A percentile compares a stretch with the other conserved stretches of the same genome.
These are phyloP conservation scores for Sardinella longiceps DNA, from an alignment of 2,797 vertebrate genomes.

Conservation along the genomic window DNA sequence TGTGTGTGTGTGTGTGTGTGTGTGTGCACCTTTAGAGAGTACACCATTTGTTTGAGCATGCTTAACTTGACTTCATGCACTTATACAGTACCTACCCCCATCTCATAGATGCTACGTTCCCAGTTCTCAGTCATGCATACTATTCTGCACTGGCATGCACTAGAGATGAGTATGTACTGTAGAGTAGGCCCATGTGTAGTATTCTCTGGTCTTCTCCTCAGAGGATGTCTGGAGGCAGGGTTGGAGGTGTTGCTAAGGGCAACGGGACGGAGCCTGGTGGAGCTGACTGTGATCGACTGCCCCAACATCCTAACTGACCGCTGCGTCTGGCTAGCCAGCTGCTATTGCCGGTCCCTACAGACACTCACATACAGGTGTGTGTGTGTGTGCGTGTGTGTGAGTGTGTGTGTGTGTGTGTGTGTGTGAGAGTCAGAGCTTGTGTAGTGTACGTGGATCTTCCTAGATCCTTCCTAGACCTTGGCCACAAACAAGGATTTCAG, in stretches of 20 bases:
- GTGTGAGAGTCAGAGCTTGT: constrained; percentile 15
- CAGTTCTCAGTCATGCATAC: too few relatives aligned
- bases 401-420: neutral
- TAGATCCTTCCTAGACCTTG: too few relatives aligned
- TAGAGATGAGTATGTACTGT: too few relatives aligned
- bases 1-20: neutral
- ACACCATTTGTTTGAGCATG: too few relatives aligned
- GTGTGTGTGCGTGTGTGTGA: neutral
- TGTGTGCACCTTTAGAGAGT: too few relatives aligned
- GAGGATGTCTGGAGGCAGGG: constrained; percentile 86
- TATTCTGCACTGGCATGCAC: too few relatives aligned
- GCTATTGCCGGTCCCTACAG: constrained; percentile 88
- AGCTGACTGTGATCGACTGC: constrained; percentile 86
- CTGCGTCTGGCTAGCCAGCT: constrained; percentile 92
- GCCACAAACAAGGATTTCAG: too few relatives aligned
- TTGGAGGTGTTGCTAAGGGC: constrained; percentile 88
- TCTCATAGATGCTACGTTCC: too few relatives aligned
- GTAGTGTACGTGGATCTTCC: neutral
- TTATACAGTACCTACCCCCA: too few relatives aligned
- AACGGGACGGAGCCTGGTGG: constrained; percentile 84
- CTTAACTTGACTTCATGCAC: too few relatives aligned
- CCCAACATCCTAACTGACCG: constrained; percentile 90
- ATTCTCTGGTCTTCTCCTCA: constrained; percentile 51
- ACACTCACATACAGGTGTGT: constrained; percentile 85
- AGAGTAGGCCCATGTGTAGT: too few relatives aligned